Evolutionary conservation across 2,888 invertebrate species (phyloP).

Genomic region (Caprella mutica): DNA sequence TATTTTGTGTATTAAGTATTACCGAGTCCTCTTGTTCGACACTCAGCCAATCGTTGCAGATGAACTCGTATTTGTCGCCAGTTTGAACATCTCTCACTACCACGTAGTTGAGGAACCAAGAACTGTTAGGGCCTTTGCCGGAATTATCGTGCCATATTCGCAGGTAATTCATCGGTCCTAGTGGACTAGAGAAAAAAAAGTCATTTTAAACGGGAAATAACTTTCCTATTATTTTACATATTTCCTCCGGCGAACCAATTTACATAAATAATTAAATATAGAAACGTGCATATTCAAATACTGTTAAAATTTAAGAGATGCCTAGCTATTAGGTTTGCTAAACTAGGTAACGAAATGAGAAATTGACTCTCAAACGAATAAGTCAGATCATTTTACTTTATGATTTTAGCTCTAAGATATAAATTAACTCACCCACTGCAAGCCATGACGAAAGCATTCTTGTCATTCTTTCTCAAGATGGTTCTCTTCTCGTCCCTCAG

Average conservation of each 20-base stretch:
- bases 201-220: too few species aligned
- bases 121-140: slow-evolving; percentile 41
- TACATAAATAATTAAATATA: too few species aligned
- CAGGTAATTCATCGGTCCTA: slow-evolving; percentile 43
- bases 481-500: slow-evolving; percentile 36
- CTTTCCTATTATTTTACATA: neutral
- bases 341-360: too few species aligned
- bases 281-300: too few species aligned
- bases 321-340: too few species aligned
- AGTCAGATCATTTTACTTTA: neutral
- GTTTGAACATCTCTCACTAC: slow-evolving; percentile 44
- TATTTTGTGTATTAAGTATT: too few species aligned
- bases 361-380: too few species aligned
- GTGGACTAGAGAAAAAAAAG: slow-evolving; percentile 38
- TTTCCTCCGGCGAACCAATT: neutral
- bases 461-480: slow-evolving; percentile 37
- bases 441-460: slow-evolving; percentile 40
- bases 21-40: slow-evolving; percentile 38
- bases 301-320: too few species aligned
- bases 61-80: slow-evolving; percentile 41
- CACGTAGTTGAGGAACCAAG: slow-evolving; percentile 44
- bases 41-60: slow-evolving; percentile 44
- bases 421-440: slow-evolving; percentile 35
- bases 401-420: neutral
- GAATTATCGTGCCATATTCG: slow-evolving; percentile 47